These are phyloP conservation scores for Asteroscopus sphinx DNA, from an alignment of 2,888 invertebrate species.

Conservation along the genomic window DNA sequence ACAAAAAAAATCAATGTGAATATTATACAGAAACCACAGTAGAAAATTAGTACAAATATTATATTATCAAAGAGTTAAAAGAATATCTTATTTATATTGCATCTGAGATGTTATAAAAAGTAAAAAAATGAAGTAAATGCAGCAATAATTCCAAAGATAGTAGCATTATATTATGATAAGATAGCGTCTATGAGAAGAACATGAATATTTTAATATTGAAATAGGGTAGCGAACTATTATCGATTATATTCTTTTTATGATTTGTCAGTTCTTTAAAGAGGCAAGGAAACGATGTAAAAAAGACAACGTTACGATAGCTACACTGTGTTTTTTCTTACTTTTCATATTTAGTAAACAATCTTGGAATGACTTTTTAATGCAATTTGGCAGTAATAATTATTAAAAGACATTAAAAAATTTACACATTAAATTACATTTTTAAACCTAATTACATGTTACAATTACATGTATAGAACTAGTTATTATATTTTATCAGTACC, in stretches of 20 bases:
- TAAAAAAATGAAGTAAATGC: conserved; percentile 25
- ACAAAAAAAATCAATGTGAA: conserved; percentile 36
- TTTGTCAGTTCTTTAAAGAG: conserved; percentile 7
- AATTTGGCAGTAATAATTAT: too few species aligned
- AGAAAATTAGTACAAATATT: conserved; percentile 48
- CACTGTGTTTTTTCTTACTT: too few species aligned
- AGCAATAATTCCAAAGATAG: conserved; percentile 48
- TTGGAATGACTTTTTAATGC: too few species aligned
- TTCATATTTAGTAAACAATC: too few species aligned
- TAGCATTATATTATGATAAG: conserved; percentile 42
- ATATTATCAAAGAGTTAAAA: conserved; percentile 35
- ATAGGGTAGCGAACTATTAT: conserved; percentile 32
- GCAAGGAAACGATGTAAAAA: conserved; percentile 4
- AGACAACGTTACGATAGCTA: conserved; percentile 4
- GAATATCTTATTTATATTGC: conserved; percentile 7
- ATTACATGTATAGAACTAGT: too few species aligned
- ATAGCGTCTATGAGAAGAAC: conserved; percentile 36
- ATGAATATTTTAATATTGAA: conserved; percentile 46
- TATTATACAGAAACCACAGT: conserved; percentile 23
- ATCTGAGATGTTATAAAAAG: conserved; percentile 12
- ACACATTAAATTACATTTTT: too few species aligned
- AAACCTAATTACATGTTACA: too few species aligned
- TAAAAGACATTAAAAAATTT: too few species aligned
- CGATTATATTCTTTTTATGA: conserved; percentile 32
- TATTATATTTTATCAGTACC: too few species aligned